Conservation (phyloP, 2,888 invertebrate genomes). For the Plusia festucae region DNA sequence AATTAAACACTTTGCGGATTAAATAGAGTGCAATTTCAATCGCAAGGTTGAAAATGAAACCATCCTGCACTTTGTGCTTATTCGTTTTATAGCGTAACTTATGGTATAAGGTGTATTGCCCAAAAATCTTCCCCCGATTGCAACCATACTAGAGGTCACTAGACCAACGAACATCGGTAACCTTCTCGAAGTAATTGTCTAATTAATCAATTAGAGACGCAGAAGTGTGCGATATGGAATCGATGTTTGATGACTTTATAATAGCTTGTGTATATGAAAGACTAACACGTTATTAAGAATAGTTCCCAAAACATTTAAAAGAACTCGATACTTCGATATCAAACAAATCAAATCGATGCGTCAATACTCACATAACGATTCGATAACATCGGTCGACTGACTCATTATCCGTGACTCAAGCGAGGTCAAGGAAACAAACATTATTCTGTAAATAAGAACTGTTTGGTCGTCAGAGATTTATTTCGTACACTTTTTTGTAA, state of each 20-base stretch:
- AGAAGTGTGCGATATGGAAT: not conserved
- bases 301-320: constrained; percentile 34
- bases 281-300: not conserved
- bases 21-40: not conserved
- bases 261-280: not conserved
- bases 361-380: constrained; percentile 44
- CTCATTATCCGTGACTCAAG: constrained; percentile 62
- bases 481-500: constrained; percentile 37
- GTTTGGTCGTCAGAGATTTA: constrained; percentile 56
- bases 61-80: not conserved
- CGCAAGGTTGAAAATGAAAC: not conserved
- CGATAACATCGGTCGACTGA: constrained; percentile 56
- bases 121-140: not conserved
- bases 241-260: constrained; percentile 1
- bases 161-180: not conserved
- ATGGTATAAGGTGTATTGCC: not conserved
- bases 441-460: constrained; percentile 59
- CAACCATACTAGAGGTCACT: not conserved
- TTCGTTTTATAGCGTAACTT: not conserved
- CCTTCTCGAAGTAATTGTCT: not conserved
- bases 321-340: constrained; percentile 29
- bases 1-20: not conserved
- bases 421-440: constrained; percentile 68
- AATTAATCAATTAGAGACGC: not conserved
- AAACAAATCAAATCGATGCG: constrained; percentile 47